Evolutionary conservation across 2,888 invertebrate genomes (phyloP), one percentile per base, ranked within the genome.

Genomic region (Drosophila dives): DNA sequence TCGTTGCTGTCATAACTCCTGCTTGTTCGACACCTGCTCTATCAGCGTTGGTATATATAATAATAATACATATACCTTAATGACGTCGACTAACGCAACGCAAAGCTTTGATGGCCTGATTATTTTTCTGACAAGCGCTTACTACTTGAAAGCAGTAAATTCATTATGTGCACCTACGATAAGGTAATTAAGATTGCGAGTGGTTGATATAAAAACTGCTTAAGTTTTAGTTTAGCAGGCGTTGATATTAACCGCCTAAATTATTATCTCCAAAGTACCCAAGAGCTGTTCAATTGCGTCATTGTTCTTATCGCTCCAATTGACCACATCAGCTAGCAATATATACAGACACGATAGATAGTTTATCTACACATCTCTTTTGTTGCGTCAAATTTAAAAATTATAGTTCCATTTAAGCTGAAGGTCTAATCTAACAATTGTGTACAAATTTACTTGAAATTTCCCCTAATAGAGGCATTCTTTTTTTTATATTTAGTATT

Each of bases 131-230:
- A 70, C 56, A 70, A 55, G 38, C 50, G 50, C 32, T 11, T 26
- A 50, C 15, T 26, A 50, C 55, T 61, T 61, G 54, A 61, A 51
- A 38, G 12, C 15, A 40, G 54, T 55, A 55, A 55, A 60, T 58
- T 48, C 53, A 66, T 55, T 72, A 38, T 33, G n/a, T 42, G 64
- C 55, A 56, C 63, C 51, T 55, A 26, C 49, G 64, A 55, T 58
- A 49, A 17, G 36, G 10, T 55, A 32, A 42, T 56, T 66, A 61
- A 73, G 62, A 66, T 40, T 40, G 36, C 48, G 11, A 60, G 36
- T 8, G 17, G 2, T 12, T 26, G 23, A 53, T 36, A 48, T 29
- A 53, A 38, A 32, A 11, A 8, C 11, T 32, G 45, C 42, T 51
- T 23, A 20, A 51, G n/a, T 36, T 36, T 23, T 11, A 48, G 33